Base-by-base conservation (phyloP, 2,113 vertebrate species). In the Sterrhoptilus dennistouni region DNA sequence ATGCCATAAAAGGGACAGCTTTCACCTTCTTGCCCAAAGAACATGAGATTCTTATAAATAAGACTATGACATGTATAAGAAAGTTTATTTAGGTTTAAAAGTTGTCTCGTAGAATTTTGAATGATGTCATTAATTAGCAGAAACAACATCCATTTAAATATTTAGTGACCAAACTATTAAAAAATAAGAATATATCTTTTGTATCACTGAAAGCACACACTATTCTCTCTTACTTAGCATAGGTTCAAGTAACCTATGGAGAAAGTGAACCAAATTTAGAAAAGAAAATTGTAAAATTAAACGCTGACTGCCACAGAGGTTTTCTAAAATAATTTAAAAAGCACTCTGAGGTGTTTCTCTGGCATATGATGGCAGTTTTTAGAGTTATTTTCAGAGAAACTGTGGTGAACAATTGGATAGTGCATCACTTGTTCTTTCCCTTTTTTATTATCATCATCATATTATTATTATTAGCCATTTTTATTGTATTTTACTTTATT, bases 251-350 rank as follows among this genome's bases (percentile, higher is more conserved):
- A 81, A 28, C 8, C 25, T 20, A 38, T 28, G 14, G 11, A 63
- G 27, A 83, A 91, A 64, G 2, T 9, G 5, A 70, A 91, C 2
- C 3, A 61, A 68, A 69, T 91, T 82, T 47, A 57, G 14, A 75
- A 49, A 69, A 54, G 7, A 44, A 20, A 54, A 21, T 1, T 35
- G 22, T 22, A 70, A 92, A 89, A 54, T 70, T 57, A 35, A 83
- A 50, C 5, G 23, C 3, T 2, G 2, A 2, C 8, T 24, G 3
- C 6, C n/a, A 50, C 0, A 65, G 2, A n/a, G 2, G 1, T 0
- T 18, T 77, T 47, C 49, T 61, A 31, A n/a, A 4, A 47, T 47
- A 47, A 70, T 60, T 60, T 31, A 2, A 54, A 77, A 80, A 70
- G 25, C 44, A 77, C 2, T 36, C 5, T n/a, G 9, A 31, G 22